Evolutionary conservation across 2,888 invertebrate species (phyloP), one percentile per base, ranked within the genome.

Genomic region (Leptinotarsa tumamoca): DNA sequence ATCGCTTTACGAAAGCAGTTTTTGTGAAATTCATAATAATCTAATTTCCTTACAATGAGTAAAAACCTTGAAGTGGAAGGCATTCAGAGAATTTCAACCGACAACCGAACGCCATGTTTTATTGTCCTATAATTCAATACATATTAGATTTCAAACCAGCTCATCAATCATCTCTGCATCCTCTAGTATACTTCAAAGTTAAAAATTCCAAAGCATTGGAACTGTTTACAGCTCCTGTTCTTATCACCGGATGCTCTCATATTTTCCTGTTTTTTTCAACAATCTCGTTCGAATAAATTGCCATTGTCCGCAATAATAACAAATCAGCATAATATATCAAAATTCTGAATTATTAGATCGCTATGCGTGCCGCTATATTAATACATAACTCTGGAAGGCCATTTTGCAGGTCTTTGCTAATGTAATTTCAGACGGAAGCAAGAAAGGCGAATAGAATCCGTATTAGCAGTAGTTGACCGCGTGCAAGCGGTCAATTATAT

Each of bases 401-500:
- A 66, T 63, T 54, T 43, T 10, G 10, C 43, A 13, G 43, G 43
- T 54, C 69, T 72, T 69, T 58, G 43, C 49, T 61, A 63, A 75
- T 72, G 56, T 72, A 72, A 72, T 72, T 68, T 68, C 43, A 43
- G 75, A 67, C 68, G 23, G 68, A 63, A 71, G 68, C 58, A 75
- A 67, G 68, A 43, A 71, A 67, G 52, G 71, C 43, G 43, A 43
- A 43, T 43, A 43, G 43, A 43, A 43, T 43, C 10, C 43, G 43
- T 43, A 43, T 75, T 52, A 61, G 72, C 67, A 76, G 61, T 67
- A 72, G 51, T 68, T 67, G 67, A 72, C 51, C 52, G 58, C 68
- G 58, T 67, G 72, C 72, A 76, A 70, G 67, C 75, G 70, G 75
- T 56, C 75, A 76, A 72, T 70, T 76, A 76, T 66, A 17, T 18